Conservation (phyloP, 2,888 invertebrate genomes). For the Hyalella azteca region DNA sequence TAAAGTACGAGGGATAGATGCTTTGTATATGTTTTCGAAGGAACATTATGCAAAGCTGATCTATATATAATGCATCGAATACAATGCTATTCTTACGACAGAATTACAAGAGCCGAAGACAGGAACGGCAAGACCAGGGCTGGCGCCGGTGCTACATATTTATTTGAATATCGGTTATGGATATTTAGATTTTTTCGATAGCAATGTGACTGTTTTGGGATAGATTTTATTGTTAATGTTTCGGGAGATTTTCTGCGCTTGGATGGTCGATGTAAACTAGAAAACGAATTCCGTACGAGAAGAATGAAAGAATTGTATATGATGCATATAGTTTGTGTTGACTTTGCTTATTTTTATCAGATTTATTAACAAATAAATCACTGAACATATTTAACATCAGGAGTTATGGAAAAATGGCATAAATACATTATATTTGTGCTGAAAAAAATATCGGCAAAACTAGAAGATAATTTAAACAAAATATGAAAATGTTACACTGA, state of each 20-base stretch:
- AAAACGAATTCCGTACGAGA: background rate
- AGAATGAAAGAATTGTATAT: background rate
- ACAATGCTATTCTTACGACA: background rate
- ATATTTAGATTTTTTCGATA: constrained; percentile 37
- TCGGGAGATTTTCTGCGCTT: constrained; percentile 1
- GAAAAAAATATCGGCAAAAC: too few species aligned
- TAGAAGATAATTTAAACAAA: too few species aligned
- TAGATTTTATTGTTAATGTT: constrained; percentile 34
- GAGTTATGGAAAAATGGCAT: too few species aligned
- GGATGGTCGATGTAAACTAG: background rate
- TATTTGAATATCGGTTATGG: constrained; percentile 35
- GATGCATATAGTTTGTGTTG: background rate
- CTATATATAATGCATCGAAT: background rate
- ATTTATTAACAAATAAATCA: background rate
- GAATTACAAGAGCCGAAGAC: too few species aligned
- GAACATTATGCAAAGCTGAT: constrained; percentile 13
- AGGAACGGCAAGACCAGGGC: background rate
- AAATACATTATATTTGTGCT: too few species aligned
- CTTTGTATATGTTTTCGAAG: constrained; percentile 11
- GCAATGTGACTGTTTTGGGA: constrained; percentile 35
- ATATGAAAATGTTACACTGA: too few species aligned
- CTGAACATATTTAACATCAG: background rate
- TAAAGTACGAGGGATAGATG: too few species aligned
- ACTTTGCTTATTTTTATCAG: background rate
- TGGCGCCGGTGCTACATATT: constrained; percentile 27